Evolutionary conservation across 2,113 vertebrate species (phyloP), one percentile per base, ranked within the genome.

Genomic region (Ophthalmotilapia sp.): DNA sequence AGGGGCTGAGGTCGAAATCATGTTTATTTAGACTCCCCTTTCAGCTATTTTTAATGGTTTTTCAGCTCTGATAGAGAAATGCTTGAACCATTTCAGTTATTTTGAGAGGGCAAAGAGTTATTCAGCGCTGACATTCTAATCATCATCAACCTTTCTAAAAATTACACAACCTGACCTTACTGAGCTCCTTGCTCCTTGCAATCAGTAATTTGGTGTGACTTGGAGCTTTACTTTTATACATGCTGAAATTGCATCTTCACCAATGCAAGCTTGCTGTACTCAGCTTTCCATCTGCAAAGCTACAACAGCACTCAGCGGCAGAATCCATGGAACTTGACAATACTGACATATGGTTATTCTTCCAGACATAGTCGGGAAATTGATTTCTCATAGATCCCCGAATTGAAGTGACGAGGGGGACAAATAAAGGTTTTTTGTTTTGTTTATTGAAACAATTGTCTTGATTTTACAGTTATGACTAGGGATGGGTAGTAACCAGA

Each of bases 321-420:
- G 70, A 80, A 49, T 86, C 73, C 45, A 15, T 7, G 15, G 60
- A 56, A 89, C 80, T 56, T 3, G 26, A 49, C 88, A 86, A 89
- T 86, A 84, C 38, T 92, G 93, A 94, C 92, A 91, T 82, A 60
- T 80, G 58, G 91, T 92, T 93, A 91, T 92, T 93, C 93, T 83
- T 87, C 23, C 73, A 84, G 86, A 94, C 94, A 93, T 23, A 49
- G 58, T 70, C 38, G 47, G 85, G 88, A 94, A 93, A 93, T 93
- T 42, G 89, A 91, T 93, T 93, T 93, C 40, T 88, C 80, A 81
- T 85, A 84, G 81, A 91, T 88, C 86, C 90, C 60, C 29, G 56
- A 84, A 90, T 80, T 82, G 88, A 92, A 91, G 86, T 87, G 87
- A 95, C 83, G 89, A 91, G 81, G n/a, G 15, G 86, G 70, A 92